phyloP scores from a whole-genome alignment of 2,888 invertebrate species.

The Parnassius apollo region DNA sequence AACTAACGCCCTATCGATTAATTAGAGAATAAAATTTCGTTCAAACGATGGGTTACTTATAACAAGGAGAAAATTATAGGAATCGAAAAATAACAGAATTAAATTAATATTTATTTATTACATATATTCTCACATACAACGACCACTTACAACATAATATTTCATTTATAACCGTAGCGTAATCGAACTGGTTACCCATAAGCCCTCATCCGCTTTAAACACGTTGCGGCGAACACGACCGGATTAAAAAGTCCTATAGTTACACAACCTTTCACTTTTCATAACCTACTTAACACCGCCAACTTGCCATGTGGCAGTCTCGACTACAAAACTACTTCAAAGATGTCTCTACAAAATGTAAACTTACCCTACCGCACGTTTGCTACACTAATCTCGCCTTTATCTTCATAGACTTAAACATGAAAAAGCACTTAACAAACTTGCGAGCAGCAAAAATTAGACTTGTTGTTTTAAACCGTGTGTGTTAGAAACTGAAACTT shows the following conservation, averaged over 20 bases:
- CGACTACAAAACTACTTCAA: conserved; percentile 35
- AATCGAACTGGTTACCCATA: conserved; percentile 32
- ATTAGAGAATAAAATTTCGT: too few species aligned
- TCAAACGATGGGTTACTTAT: too few species aligned
- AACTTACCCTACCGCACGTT: conserved; percentile 4
- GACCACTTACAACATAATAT: conserved; percentile 1
- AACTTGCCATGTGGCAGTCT: conserved; percentile 32
- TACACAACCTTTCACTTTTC: conserved; percentile 49
- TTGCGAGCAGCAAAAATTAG: not conserved
- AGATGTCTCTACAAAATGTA: conserved; percentile 27
- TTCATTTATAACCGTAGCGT: conserved; percentile 7
- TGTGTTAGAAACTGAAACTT: not conserved
- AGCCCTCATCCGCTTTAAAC: conserved; percentile 25
- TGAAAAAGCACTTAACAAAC: conserved; percentile 10
- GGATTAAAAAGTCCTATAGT: conserved; percentile 33
- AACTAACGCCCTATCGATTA: too few species aligned
- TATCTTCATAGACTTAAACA: conserved; percentile 17
- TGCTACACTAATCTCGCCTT: conserved; percentile 11
- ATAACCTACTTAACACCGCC: conserved; percentile 40
- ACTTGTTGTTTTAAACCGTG: not conserved
- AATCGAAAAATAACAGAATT: too few species aligned
- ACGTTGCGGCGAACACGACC: conserved; percentile 30
- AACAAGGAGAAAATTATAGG: too few species aligned
- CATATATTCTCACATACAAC: too few species aligned
- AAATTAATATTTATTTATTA: too few species aligned